Conservation (phyloP, 2,113 vertebrate genomes). For the Propithecus coquereli region DNA sequence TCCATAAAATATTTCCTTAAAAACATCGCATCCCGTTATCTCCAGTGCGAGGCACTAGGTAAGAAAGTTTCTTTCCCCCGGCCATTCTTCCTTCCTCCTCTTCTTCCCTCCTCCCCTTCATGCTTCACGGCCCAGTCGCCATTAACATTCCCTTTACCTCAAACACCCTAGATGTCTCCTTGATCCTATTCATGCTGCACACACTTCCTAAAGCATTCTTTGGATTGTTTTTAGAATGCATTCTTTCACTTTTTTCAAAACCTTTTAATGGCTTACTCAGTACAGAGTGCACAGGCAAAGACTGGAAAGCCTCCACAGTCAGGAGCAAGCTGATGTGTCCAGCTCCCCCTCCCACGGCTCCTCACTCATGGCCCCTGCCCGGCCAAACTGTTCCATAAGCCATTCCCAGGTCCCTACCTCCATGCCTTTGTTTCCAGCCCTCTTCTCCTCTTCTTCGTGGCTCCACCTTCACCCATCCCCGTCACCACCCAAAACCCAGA, state of each 20-base stretch:
- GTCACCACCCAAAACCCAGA: not conserved
- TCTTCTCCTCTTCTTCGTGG: not conserved
- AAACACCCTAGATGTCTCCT: rapidly evolving
- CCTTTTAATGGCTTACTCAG: not conserved
- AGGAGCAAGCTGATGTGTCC: not conserved
- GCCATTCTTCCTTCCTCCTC: not conserved
- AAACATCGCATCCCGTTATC: not conserved
- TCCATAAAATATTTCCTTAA: not conserved
- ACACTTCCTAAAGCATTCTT: not conserved
- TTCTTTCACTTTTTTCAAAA: not conserved
- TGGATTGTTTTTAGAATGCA: not conserved
- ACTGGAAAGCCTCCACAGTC: not conserved
- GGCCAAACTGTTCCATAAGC: too few species aligned
- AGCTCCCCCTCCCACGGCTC: not conserved
- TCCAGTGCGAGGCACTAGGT: not conserved
- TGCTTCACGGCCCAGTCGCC: not conserved
- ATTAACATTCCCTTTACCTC: not conserved
- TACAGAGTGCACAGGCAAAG: not conserved
- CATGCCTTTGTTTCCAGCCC: not conserved
- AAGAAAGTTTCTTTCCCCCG: not conserved
- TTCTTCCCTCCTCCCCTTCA: too few species aligned
- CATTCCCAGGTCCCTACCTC: not conserved
- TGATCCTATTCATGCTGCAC: rapidly evolving
- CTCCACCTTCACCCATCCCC: not conserved
- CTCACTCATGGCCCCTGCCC: not conserved